phyloP scores from a whole-genome alignment of 1,140 invertebrate species.

The Argopecten irradians region DNA sequence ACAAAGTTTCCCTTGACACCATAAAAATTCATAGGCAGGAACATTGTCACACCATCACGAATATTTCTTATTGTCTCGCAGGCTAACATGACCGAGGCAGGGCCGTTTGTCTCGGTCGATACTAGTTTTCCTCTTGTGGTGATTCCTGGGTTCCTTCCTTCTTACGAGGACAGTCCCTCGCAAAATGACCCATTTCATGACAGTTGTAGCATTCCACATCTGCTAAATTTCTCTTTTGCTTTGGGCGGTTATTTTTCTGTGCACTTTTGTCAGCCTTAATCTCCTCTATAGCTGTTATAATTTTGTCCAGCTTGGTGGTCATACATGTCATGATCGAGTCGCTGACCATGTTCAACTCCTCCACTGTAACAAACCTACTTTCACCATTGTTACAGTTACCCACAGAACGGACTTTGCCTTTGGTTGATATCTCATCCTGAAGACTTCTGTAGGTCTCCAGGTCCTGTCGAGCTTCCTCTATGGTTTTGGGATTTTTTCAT shows the following conservation, averaged over 20 bases:
- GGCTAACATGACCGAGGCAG: background rate
- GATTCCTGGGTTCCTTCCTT: too few relatives aligned
- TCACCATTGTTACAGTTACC: too few relatives aligned
- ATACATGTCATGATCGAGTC: too few relatives aligned
- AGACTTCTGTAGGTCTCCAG: too few relatives aligned
- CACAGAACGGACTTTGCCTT: too few relatives aligned
- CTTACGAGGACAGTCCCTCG: background rate
- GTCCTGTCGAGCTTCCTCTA: too few relatives aligned
- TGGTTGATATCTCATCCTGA: too few relatives aligned
- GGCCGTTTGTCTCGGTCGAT: constrained; percentile 10
- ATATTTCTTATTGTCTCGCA: constrained; percentile 7
- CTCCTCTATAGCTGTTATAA: background rate
- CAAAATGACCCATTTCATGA: background rate
- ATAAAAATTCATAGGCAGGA: background rate
- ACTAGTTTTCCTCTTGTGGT: background rate
- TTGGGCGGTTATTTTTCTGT: background rate
- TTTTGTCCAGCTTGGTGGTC: background rate
- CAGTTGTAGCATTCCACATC: background rate
- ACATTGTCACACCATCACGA: background rate
- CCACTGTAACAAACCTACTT: too few relatives aligned
- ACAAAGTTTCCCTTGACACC: background rate
- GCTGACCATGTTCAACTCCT: too few relatives aligned
- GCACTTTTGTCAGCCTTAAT: background rate
- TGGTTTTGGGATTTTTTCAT: too few relatives aligned
- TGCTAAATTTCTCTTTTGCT: background rate